Evolutionary conservation across 2,797 vertebrate genomes (phyloP), one percentile per base, ranked within the genome.

Genomic region (Esox masquinongy): DNA sequence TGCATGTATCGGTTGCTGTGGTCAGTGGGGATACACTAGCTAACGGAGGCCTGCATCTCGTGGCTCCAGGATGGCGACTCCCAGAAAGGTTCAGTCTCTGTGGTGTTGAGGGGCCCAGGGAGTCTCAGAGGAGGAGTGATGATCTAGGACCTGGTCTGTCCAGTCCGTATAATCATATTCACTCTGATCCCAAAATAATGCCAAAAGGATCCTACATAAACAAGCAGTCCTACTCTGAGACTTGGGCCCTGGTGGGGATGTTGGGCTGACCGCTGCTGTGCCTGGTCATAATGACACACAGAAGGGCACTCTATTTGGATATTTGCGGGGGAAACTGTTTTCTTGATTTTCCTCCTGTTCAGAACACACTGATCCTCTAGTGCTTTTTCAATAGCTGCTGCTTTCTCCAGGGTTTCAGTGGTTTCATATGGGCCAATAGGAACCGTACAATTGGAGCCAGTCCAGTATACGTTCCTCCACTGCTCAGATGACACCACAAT

Each of bases 71-170:
- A 34, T 34, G 63, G 16, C 16, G 14, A 29, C 31, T 67, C 64
- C 64, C 29, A 67, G 64, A 67, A 67, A 67, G 64, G 64, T 67
- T 34, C 64, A n/a, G 31, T 67, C 64, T 34, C 64, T 67, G 64
- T 67, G 31, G 16, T 11, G 15, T 47, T 67, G 29, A 36, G 22
- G 22, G 56, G 56, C 56, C 43, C 43, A 47, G 9, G 9, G 9
- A 47, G 43, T 47, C 43, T 47, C 43, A 47, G 43, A 47, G 43
- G 43, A 47, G 43, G 43, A 47, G 56, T 61, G 56, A 17, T 61
- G 56, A 61, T 26, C 22, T 24, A 4, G 56, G 56, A 59, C 43
- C 43, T 43, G 2, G 9, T 43, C 9, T 11, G 43, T 43, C 56
- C n/a, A 14, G 56, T 26, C 56, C 56, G 4, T 61, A 61, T 61